A percentile compares a stretch with the other conserved stretches of the same genome.
These are phyloP conservation scores for Drosophila grimshawi DNA, from an alignment of 1,140 invertebrate species.

Conservation along the genomic window DNA sequence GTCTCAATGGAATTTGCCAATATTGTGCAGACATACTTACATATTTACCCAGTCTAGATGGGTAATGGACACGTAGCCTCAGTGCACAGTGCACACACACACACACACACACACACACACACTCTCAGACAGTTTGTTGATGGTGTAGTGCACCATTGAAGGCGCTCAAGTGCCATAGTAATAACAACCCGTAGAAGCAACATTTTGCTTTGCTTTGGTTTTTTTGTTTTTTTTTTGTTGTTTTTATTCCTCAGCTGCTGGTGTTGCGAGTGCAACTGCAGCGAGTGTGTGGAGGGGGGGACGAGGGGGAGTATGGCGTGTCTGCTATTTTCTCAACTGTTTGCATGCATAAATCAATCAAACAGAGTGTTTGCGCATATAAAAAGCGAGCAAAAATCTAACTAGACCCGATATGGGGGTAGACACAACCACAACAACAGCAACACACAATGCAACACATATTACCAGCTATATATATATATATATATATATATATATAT, in stretches of 20 bases:
- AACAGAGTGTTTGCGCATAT: conserved; percentile 66
- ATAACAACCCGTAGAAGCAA: conserved; percentile 9
- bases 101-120: conserved; percentile 2
- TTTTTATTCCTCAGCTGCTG: conserved; percentile 3
- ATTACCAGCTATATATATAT: no score
- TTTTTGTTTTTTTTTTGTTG: no score
- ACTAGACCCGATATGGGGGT: conserved; percentile 29
- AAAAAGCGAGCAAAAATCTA: conserved; percentile 29
- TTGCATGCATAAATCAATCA: conserved; percentile 74
- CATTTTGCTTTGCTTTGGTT: conserved; percentile 19
- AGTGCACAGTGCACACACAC: neutral
- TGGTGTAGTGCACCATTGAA: conserved; percentile 11
- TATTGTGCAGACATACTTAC: neutral
- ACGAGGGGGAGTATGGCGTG: no score
- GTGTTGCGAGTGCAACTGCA: conserved; percentile 14
- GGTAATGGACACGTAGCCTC: no score
- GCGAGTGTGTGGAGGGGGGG: neutral
- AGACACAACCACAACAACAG: conserved; percentile 29
- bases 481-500: neutral
- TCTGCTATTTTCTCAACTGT: conserved; percentile 34
- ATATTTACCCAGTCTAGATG: no score
- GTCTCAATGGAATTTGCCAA: no score
- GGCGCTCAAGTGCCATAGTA: conserved; percentile 19
- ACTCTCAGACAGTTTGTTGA: neutral
- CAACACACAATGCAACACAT: neutral